Evolutionary conservation across 2,113 vertebrate species (phyloP), one percentile per base, ranked within the genome.

Genomic region (Platycercus adscitus): DNA sequence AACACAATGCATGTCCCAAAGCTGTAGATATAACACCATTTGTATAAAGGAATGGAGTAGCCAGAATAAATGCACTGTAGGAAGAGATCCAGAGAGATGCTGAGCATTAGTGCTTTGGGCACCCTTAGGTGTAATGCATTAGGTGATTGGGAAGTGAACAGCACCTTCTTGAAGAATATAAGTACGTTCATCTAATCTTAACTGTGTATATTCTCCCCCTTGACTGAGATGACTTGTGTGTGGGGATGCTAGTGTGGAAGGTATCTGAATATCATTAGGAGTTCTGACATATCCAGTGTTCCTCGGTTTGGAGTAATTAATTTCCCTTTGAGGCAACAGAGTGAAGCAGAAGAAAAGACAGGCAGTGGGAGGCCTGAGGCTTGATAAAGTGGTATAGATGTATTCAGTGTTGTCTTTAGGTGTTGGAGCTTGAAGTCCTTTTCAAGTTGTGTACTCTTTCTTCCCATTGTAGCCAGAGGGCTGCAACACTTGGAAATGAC

Each of bases 231-330:
- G 20, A 7, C 15, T 70, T 61, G 15, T 11, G 8, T 87, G 24
- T 4, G 33, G 41, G 66, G 37, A 20, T 9, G 25, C 23, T 63
- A n/a, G 37, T 0, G 0, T 14, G 46, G 35, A 41, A 64, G 26
- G 28, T 29, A 20, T 37, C 47, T 17, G 58, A 11, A 0, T 47
- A 18, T 52, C 23, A 8, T 35, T 4, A 64, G 70, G 60, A 64
- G 33, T 47, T 80, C 47, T 88, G 58, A n/a, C 35, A 17, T 29
- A 21, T 13, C 13, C 44, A 18, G 0, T 41, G 24, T 24, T 33
- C 61, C 47, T 83, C 4, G 7, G 29, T 69, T 35, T 61, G 69
- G 37, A 58, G 20, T 61, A 43, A 73, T 47, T 89, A 2, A 18
- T 66, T 81, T 84, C 29, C 29, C 25, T 80, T 66, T n/a, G 64